Base-by-base conservation (phyloP, 1,140 invertebrate species). In the Lucilia sericata region DNA sequence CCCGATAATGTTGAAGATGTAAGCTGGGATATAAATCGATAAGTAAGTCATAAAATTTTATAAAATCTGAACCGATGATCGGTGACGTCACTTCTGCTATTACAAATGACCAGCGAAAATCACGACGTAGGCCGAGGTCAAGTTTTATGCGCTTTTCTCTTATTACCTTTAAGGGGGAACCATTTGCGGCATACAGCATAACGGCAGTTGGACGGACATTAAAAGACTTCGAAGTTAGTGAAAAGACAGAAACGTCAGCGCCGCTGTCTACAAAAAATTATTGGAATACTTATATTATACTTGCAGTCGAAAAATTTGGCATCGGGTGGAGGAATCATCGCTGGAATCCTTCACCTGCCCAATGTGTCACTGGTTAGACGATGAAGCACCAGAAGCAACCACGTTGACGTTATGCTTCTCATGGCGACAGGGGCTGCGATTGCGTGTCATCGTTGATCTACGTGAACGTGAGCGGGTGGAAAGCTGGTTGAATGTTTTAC, bases 101-200 rank as follows among this genome's bases (percentile, higher is more conserved):
- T 21, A 83, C 74, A 75, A 83, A 83, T 51, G 74, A 75, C 82
- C 74, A 76, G 12, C 4, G 47, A n/a, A 75, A 76, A 19, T 83
- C 42, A 0, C 70, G 70, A n/a, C 74, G 42, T 9, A 83, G 19
- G 21, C 82, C 34, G 17, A 83, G 65, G 0, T 83, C 70, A 8
- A 83, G 7, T n/a, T 83, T 83, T 17, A 74, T 7, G 2, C 1
- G 14, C 7, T 7, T 75, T 19, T 83, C 34, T 2, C 82, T 60
- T 17, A 74, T 30, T 12, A 83, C 34, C 19, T 83, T 49, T 74
- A 21, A n/a, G n/a, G n/a, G n/a, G n/a, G n/a, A n/a, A n/a, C n/a
- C n/a, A n/a, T n/a, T n/a, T n/a, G n/a, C n/a, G n/a, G n/a, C n/a
- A n/a, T n/a, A n/a, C n/a, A n/a, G n/a, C n/a, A n/a, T 30, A 3